phyloP scores from a whole-genome alignment of 2,888 invertebrate genomes.

The Monopis laevigella region DNA sequence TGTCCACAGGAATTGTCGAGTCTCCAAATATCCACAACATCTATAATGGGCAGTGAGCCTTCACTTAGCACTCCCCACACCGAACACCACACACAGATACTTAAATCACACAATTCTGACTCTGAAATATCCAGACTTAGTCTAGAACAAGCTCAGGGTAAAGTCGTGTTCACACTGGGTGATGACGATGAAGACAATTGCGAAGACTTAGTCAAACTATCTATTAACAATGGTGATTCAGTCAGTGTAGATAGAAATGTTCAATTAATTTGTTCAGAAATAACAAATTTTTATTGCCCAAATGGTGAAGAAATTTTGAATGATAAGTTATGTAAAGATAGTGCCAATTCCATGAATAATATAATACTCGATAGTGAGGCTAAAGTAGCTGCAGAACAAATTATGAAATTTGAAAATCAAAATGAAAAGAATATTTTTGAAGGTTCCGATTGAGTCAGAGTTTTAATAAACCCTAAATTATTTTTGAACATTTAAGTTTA shows the following conservation, averaged over 20 bases:
- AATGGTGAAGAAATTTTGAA: too few species aligned
- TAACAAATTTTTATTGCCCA: conserved; percentile 28
- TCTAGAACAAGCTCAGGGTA: conserved; percentile 23
- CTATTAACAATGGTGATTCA: conserved; percentile 47
- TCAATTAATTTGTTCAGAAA: conserved; percentile 46
- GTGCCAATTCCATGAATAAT: too few species aligned
- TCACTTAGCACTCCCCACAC: conserved; percentile 30
- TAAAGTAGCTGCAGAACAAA: too few species aligned
- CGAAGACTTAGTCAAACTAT: conserved; percentile 44
- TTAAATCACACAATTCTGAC: conserved; percentile 45
- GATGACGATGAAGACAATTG: conserved; percentile 30
- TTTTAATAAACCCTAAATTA: too few species aligned
- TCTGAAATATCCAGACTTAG: conserved; percentile 38
- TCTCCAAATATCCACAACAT: conserved; percentile 47
- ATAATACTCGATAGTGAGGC: too few species aligned
- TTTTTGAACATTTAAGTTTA: too few species aligned
- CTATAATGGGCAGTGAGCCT: conserved; percentile 60
- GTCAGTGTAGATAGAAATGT: conserved; percentile 37
- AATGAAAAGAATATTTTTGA: too few species aligned
- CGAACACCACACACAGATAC: conserved; percentile 21
- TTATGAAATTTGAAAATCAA: too few species aligned
- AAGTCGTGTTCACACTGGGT: conserved; percentile 49
- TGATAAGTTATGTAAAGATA: too few species aligned
- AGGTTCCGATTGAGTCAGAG: too few species aligned
- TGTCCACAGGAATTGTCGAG: conserved; percentile 44